Conservation (phyloP, 2,113 vertebrate species). For the Ictalurus furcatus region DNA sequence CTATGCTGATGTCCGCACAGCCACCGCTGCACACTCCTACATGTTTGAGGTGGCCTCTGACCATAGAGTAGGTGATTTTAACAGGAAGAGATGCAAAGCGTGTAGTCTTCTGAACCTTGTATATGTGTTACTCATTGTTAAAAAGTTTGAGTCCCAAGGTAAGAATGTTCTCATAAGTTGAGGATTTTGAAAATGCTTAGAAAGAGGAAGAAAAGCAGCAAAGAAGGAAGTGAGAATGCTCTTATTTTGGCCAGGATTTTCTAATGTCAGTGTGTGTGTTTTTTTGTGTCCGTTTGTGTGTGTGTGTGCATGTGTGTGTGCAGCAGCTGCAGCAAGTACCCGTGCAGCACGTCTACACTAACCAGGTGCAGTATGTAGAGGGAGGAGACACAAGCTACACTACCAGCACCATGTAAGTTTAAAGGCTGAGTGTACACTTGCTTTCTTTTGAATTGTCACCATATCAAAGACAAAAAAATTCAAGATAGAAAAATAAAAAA, state of each 20-base stretch:
- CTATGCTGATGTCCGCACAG: conserved; percentile 34
- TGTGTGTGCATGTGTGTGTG: conserved; percentile 59
- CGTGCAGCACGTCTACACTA: conserved; percentile 87
- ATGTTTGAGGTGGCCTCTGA: conserved; percentile 41
- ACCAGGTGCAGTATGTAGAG: conserved; percentile 93
- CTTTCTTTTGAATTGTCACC: background rate
- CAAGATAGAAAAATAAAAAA: background rate
- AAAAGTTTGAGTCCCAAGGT: background rate
- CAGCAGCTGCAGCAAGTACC: conserved; percentile 86
- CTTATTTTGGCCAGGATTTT: background rate
- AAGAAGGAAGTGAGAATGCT: conserved; percentile 12
- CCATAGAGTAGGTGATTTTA: conserved; percentile 63
- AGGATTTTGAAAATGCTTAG: background rate
- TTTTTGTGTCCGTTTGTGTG: conserved; percentile 27
- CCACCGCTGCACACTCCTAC: conserved; percentile 32
- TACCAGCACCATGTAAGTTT: conserved; percentile 85
- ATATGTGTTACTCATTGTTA: background rate
- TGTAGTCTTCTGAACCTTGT: background rate
- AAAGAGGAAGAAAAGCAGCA: conserved; percentile 8
- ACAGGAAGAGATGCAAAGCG: conserved; percentile 37
- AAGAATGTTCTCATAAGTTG: background rate
- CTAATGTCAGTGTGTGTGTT: conserved; percentile 24
- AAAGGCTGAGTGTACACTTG: background rate
- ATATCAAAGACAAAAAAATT: background rate
- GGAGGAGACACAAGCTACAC: conserved; percentile 85